phyloP scores from a whole-genome alignment of 1,140 invertebrate genomes.

The Drosophila murphyi region DNA sequence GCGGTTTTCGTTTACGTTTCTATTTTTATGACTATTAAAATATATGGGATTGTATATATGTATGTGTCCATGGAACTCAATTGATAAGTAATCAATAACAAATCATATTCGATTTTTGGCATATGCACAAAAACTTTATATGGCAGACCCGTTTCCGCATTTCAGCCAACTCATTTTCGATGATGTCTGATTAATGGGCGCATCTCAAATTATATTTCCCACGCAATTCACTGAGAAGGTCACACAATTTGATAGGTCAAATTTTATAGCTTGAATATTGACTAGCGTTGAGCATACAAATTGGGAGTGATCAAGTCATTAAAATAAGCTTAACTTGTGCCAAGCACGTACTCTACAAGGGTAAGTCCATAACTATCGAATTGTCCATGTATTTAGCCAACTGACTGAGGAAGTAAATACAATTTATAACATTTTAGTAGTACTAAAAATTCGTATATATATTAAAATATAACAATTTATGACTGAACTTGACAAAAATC shows the following conservation, averaged over 20 bases:
- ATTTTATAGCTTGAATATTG: neutral
- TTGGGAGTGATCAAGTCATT: neutral
- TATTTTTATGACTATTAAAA: slow-evolving; percentile 4
- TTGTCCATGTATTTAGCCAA: neutral
- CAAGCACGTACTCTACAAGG: slow-evolving; percentile 32
- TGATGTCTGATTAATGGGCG: slow-evolving; percentile 29
- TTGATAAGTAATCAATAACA: slow-evolving; percentile 25
- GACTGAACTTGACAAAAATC: too few relatives aligned
- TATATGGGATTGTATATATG: neutral
- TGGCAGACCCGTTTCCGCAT: slow-evolving; percentile 5
- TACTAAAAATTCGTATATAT: too few relatives aligned
- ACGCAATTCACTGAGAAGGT: slow-evolving; percentile 21
- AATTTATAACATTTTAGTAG: neutral
- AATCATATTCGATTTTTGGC: slow-evolving; percentile 7
- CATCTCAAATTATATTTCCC: slow-evolving; percentile 32
- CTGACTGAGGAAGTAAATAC: slow-evolving; percentile 19
- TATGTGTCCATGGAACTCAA: neutral
- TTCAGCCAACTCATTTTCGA: slow-evolving; percentile 16
- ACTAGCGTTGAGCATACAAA: slow-evolving; percentile 10
- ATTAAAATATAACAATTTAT: neutral
- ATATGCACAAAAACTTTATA: neutral
- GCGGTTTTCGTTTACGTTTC: neutral
- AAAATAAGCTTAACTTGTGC: slow-evolving; percentile 15
- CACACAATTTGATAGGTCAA: slow-evolving; percentile 22
- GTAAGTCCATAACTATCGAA: slow-evolving; percentile 7